Conservation (phyloP, 2,888 invertebrate genomes). For the Galerucella pusilla region DNA sequence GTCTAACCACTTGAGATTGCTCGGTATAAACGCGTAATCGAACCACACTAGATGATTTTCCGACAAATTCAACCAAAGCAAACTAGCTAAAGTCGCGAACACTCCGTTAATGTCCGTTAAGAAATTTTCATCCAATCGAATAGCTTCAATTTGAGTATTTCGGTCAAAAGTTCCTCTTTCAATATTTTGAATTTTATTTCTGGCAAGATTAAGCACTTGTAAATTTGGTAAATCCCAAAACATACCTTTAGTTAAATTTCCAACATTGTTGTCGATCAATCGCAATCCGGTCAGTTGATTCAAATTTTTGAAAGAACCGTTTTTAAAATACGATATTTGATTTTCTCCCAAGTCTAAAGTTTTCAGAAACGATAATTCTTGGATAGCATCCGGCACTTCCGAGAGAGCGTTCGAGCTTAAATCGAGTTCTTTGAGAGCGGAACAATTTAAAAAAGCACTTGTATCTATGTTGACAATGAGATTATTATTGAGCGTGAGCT, state of each 20-base stretch:
- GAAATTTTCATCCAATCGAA: slow-evolving; percentile 88
- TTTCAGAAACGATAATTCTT: slow-evolving; percentile 84
- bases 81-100: slow-evolving; percentile 84
- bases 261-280: slow-evolving; percentile 90
- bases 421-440: slow-evolving; percentile 88
- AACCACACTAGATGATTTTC: slow-evolving; percentile 94
- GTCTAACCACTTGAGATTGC: slow-evolving; percentile 90
- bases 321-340: slow-evolving; percentile 83
- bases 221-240: slow-evolving; percentile 86
- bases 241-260: slow-evolving; percentile 86
- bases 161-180: slow-evolving; percentile 86
- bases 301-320: slow-evolving; percentile 87
- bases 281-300: slow-evolving; percentile 88
- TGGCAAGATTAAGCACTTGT: slow-evolving; percentile 88
- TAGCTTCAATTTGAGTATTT: slow-evolving; percentile 85
- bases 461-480: slow-evolving; percentile 81
- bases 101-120: slow-evolving; percentile 91
- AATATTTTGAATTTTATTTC: slow-evolving; percentile 88
- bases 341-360: slow-evolving; percentile 93
- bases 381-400: slow-evolving; percentile 84
- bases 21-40: slow-evolving; percentile 92
- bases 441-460: slow-evolving; percentile 88
- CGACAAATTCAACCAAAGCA: slow-evolving; percentile 88
- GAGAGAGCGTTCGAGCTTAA: slow-evolving; percentile 87
- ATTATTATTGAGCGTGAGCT: slow-evolving; percentile 88